phyloP scores from a whole-genome alignment of 2,113 vertebrate species.

The Macroglossus sobrinus region DNA sequence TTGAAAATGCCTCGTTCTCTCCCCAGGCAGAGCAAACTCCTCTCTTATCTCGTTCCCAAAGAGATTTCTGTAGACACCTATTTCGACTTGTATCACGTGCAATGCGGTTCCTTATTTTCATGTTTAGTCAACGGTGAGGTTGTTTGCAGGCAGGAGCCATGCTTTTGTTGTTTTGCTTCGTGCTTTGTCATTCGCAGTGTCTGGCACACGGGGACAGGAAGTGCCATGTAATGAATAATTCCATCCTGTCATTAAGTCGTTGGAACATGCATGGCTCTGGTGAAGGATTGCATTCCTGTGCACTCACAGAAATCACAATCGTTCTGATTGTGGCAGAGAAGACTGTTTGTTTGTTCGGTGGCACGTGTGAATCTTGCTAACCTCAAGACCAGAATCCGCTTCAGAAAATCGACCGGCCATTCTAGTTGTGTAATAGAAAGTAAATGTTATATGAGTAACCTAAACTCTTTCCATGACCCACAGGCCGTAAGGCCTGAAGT shows the following conservation, averaged over 20 bases:
- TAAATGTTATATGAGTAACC: not conserved
- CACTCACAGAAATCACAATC: not conserved
- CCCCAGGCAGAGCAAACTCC: not conserved
- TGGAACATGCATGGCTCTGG: not conserved
- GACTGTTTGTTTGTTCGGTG: rapidly evolving
- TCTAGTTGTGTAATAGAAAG: not conserved
- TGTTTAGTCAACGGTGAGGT: not conserved
- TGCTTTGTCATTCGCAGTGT: not conserved
- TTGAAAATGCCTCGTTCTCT: not conserved
- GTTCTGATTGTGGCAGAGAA: not conserved
- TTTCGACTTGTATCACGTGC: rapidly evolving
- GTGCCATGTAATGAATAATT: not conserved
- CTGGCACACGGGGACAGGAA: not conserved
- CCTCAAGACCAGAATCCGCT: not conserved
- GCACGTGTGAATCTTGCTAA: not conserved
- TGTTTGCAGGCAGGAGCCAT: not conserved
- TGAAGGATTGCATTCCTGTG: no score
- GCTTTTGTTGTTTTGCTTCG: not conserved
- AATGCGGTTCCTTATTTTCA: not conserved
- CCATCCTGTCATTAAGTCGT: not conserved
- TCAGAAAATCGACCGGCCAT: not conserved
- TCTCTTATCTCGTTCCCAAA: not conserved
- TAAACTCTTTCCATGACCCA: not conserved
- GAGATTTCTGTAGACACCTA: not conserved
- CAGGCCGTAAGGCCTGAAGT: not conserved